Percentiles rank a stretch among this genome's conserved stretches.
These are phyloP conservation scores for Myocastor coypus DNA, from an alignment of 2,113 vertebrate genomes.

Conservation along the genomic window DNA sequence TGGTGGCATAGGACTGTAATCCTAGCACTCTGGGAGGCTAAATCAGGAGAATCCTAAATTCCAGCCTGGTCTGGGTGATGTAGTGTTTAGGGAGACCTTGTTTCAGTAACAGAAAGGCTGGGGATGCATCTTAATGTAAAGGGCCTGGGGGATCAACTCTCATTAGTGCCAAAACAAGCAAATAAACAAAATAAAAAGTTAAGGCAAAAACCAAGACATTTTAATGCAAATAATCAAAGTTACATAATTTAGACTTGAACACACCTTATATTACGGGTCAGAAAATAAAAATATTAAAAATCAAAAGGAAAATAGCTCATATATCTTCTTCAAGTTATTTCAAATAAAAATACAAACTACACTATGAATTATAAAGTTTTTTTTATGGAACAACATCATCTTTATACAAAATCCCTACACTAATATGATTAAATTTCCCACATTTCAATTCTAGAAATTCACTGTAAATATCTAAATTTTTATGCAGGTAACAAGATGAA, in stretches of 20 bases:
- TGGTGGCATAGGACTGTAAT: background rate
- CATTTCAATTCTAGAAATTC: constrained; percentile 37
- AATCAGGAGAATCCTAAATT: background rate
- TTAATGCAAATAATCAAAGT: constrained; percentile 31
- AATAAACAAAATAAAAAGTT: background rate
- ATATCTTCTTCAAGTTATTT: constrained; percentile 16
- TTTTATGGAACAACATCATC: background rate
- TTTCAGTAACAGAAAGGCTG: background rate
- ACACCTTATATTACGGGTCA: background rate
- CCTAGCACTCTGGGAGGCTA: background rate
- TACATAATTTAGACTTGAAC: constrained; percentile 27
- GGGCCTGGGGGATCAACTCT: background rate
- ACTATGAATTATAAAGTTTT: constrained; percentile 48
- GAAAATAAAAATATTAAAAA: constrained; percentile 45
- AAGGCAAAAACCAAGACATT: background rate
- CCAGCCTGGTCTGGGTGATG: background rate
- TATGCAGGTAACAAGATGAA: constrained; percentile 23
- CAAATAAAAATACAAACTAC: background rate
- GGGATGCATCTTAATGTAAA: background rate
- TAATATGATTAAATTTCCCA: constrained; percentile 30
- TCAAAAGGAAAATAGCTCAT: background rate
- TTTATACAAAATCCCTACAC: background rate
- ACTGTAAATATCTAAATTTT: background rate
- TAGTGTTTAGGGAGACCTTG: background rate
- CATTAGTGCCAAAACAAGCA: background rate